phyloP scores from a whole-genome alignment of 2,797 vertebrate genomes.

The Protonibea diacanthus region DNA sequence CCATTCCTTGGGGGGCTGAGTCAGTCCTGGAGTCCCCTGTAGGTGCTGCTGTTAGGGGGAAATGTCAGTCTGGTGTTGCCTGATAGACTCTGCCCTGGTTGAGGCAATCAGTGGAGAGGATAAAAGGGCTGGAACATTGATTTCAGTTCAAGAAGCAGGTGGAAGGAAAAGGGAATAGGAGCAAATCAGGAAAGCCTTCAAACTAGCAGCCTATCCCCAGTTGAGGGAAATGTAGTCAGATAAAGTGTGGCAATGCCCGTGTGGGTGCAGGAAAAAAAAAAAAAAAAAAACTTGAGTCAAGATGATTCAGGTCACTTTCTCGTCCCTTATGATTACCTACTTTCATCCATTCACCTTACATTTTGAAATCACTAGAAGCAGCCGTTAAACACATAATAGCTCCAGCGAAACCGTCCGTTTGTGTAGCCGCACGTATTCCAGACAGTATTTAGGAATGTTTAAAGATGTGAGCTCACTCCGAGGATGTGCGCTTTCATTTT shows the following conservation, averaged over 20 bases:
- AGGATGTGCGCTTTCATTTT: background rate
- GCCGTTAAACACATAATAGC: conserved; percentile 2
- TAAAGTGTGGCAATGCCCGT: conserved; percentile 51
- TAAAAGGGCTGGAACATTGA: conserved; percentile 78
- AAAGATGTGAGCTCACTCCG: background rate
- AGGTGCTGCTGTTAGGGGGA: conserved; percentile 67
- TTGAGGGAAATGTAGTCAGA: conserved; percentile 57
- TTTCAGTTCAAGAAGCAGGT: conserved; percentile 77
- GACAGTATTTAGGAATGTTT: background rate
- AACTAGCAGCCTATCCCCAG: conserved; percentile 60
- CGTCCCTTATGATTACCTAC: conserved; percentile 5
- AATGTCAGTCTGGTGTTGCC: conserved; percentile 73
- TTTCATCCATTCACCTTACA: conserved; percentile 23
- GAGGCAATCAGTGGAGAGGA: conserved; percentile 71
- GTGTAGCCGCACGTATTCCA: background rate
- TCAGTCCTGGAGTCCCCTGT: conserved; percentile 62
- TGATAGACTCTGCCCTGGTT: conserved; percentile 73
- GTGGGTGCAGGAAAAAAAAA: conserved; percentile 29
- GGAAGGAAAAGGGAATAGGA: conserved; percentile 63
- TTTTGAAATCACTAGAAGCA: conserved; percentile 16
- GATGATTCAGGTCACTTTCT: conserved; percentile 44
- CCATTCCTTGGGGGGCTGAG: conserved; percentile 60
- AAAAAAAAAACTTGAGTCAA: conserved; percentile 34
- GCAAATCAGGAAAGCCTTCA: conserved; percentile 59
- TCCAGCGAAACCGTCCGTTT: background rate